Evolutionary conservation across 2,113 vertebrate genomes (phyloP), one percentile per base, ranked within the genome.

Genomic region (Pseudonaja textilis): DNA sequence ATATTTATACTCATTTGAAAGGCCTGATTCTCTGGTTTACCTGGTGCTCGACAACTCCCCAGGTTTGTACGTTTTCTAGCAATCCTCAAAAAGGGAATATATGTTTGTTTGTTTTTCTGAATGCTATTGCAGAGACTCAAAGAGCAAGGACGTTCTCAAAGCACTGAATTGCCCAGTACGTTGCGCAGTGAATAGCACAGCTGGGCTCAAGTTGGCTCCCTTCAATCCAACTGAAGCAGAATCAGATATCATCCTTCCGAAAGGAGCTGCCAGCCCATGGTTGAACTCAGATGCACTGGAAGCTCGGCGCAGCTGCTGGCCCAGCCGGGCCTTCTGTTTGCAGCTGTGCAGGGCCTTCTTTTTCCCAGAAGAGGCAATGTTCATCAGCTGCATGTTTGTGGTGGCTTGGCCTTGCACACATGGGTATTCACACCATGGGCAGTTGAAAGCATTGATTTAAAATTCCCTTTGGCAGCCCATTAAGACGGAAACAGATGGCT

Each of bases 211-310:
- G 81, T 93, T 91, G 93, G 90, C 93, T 96, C 93, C 91, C 91
- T 59, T 89, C 39, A 59, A 11, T 61, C 59, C 54, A 93, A 85
- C 93, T 93, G 92, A 94, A 94, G 93, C 92, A 92, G 88, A 94
- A 94, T 93, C 89, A 96, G 95, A 96, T 94, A 93, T 39, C 34
- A 23, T 96, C 94, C 94, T 45, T 89, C 95, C 93, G 94, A 91
- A 95, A 87, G 96, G 90, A 39, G 87, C 90, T 90, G 94, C 61
- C 94, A 93, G 93, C 93, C 88, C 93, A 93, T 64, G 3, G 85
- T 91, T 96, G 96, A 96, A 96, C 96, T 95, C 91, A 92, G 94
- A 69, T 97, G 96, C 95, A 94, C 94, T 93, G 95, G 61, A 95
- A 95, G 45, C 16, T 29, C 42, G 92, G 94, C 93, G 95, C 97